Evolutionary conservation across 2,797 vertebrate species (phyloP).

Genomic region (Bradypus variegatus): DNA sequence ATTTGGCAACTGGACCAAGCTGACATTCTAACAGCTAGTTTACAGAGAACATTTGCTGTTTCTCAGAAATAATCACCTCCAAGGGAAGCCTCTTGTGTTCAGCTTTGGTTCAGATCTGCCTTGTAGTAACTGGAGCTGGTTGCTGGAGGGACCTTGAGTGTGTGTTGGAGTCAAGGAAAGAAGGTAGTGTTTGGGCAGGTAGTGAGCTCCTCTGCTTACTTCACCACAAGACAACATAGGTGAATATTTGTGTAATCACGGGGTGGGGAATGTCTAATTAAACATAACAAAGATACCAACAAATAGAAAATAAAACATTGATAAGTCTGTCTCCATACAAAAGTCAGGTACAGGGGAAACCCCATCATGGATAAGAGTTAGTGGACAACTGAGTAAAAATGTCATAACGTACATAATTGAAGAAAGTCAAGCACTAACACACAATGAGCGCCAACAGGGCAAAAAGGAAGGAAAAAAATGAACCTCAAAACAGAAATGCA

Average conservation of each 20-base stretch:
- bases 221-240: neutral
- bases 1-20: conserved; percentile 27
- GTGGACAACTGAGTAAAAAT: neutral
- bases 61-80: neutral
- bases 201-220: too few species aligned
- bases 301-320: neutral
- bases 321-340: neutral
- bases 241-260: neutral
- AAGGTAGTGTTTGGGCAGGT: neutral
- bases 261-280: neutral
- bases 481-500: neutral
- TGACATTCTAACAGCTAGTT: conserved; percentile 1
- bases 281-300: neutral
- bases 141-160: accelerated
- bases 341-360: neutral
- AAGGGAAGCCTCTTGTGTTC: neutral
- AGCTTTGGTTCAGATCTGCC: neutral
- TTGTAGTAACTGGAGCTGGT: neutral
- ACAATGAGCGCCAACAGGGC: neutral
- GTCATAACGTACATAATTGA: neutral
- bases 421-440: too few species aligned
- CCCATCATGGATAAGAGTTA: neutral
- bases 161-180: neutral
- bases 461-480: too few species aligned
- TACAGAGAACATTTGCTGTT: neutral